Evolutionary conservation across 2,797 vertebrate genomes (phyloP).

Genomic region (Vultur gryphus): DNA sequence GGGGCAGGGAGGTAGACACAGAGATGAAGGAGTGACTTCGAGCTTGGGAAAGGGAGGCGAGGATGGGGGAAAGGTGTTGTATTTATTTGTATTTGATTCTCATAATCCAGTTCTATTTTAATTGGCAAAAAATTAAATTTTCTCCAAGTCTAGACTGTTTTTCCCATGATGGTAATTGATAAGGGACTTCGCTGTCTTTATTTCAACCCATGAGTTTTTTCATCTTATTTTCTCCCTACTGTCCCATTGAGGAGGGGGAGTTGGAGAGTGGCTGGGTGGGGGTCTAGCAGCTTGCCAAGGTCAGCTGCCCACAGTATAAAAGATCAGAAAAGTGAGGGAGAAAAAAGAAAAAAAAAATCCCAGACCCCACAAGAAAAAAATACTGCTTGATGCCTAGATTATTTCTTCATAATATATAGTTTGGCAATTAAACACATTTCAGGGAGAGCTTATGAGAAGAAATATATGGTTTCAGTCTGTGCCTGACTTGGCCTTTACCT

Average conservation of each 20-base stretch:
- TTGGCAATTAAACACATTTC: neutral
- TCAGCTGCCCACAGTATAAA: neutral
- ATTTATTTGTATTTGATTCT: neutral
- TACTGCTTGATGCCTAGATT: neutral
- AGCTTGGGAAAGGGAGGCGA: neutral
- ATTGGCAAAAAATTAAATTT: neutral
- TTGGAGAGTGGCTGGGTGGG: too few relatives aligned
- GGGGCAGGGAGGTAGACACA: accelerated
- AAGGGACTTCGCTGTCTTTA: neutral
- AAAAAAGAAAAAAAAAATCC: neutral
- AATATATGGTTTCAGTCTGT: neutral
- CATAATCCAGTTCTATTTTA: neutral
- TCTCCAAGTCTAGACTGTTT: neutral
- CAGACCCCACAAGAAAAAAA: neutral
- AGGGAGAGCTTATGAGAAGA: neutral
- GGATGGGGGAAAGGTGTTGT: neutral
- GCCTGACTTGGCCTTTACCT: neutral
- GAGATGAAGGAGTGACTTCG: neutral
- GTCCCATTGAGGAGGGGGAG: neutral
- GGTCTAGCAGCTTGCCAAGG: neutral
- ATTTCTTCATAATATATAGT: neutral
- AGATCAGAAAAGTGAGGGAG: neutral
- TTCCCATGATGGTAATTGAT: neutral
- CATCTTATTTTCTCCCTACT: neutral
- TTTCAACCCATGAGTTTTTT: neutral